Conservation (phyloP, 2,113 vertebrate genomes). For the Emydura subglobosa region DNA sequence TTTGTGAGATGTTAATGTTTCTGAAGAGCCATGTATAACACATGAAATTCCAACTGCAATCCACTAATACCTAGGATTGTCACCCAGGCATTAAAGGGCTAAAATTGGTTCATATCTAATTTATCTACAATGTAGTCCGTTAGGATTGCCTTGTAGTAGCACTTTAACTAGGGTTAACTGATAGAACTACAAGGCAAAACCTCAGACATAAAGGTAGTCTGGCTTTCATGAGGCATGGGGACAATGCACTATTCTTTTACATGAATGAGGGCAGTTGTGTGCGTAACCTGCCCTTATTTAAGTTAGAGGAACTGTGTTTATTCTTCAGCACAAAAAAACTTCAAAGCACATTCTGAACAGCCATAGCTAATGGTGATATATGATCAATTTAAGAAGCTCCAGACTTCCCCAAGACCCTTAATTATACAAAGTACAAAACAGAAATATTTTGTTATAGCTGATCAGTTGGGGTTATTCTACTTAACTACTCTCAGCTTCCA, state of each 20-base stretch:
- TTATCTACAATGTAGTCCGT: neutral
- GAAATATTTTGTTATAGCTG: neutral
- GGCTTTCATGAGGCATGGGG: neutral
- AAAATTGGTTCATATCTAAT: neutral
- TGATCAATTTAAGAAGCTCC: neutral
- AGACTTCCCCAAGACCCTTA: neutral
- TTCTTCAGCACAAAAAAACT: neutral
- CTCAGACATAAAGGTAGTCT: neutral
- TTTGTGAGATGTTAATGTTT: neutral
- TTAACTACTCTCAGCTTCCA: neutral
- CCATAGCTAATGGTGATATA: neutral
- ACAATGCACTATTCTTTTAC: neutral
- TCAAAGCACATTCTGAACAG: rapidly evolving
- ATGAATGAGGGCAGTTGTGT: too few species aligned
- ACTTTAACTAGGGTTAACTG: neutral
- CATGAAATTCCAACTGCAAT: neutral
- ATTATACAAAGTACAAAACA: neutral
- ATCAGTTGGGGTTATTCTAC: neutral
- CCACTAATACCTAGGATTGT: rapidly evolving
- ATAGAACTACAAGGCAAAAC: neutral
- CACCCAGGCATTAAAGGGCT: neutral
- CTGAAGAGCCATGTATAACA: neutral
- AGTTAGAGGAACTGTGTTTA: neutral
- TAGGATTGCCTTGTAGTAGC: neutral
- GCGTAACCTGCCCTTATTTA: neutral